Evolutionary conservation across 1,140 invertebrate species (phyloP), one percentile per base, ranked within the genome.

Genomic region (Bombus affinis): DNA sequence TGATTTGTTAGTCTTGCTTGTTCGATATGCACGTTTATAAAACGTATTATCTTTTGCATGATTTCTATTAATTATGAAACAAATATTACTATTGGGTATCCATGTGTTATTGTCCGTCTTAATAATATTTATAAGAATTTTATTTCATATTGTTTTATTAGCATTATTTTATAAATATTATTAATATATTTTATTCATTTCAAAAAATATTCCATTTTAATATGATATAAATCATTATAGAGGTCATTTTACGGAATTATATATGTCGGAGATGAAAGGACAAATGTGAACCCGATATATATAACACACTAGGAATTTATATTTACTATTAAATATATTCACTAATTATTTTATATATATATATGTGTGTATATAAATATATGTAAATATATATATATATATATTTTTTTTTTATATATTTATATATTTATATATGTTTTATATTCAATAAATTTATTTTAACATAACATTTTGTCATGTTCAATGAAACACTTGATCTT

Each of bases 11-110:
- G 57, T 37, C 35, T 75, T 80, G 83, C 83, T 85, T 85, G 18
- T 81, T 75, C n/a, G 22, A 62, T 57, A 74, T 86, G 84, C 84
- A 86, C 79, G 72, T 80, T 85, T 73, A 80, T 42, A 65, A 72
- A 44, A 62, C n/a, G 71, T 44, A 70, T 35, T 71, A 74, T 42
- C 53, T 39, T 76, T 62, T 86, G 85, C 85, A 86, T 86, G 85
- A 68, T 62, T 66, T 76, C 74, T 42, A 42, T 85, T 62, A 42
- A 72, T 47, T 73, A 81, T 73, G 15, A 81, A 62, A 74, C 78
- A 71, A 84, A 39, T 80, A 68, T 84, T 84, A 71, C 42, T 37
- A 13, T 71, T 65, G 32, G 44, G 32, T 80, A 80, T 73, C 62
- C 22, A 53, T 80, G 28, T 80, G n/a, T 72, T 70, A 65, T n/a